A percentile compares a stretch with the other conserved stretches of the same genome.
These are phyloP conservation scores for Heteronetta atricapilla DNA, from an alignment of 2,113 vertebrate genomes.

Conservation along the genomic window DNA sequence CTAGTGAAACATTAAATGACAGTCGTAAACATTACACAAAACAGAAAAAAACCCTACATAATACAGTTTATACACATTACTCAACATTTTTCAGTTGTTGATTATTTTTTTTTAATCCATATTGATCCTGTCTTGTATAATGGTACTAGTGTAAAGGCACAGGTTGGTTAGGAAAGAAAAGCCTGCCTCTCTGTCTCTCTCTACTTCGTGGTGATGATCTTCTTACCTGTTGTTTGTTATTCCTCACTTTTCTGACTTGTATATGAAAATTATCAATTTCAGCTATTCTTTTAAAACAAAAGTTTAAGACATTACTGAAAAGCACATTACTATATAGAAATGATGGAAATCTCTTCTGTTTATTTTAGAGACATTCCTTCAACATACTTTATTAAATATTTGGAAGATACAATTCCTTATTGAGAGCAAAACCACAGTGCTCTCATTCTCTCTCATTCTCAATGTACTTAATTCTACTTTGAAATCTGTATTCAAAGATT, in stretches of 20 bases:
- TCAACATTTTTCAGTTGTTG: constrained; percentile 78
- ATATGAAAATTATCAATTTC: not conserved
- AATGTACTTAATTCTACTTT: not conserved
- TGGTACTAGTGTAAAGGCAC: constrained; percentile 90
- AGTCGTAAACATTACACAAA: constrained; percentile 73
- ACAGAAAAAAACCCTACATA: constrained; percentile 50
- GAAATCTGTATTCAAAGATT: not conserved
- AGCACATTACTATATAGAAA: not conserved
- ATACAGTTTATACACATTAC: constrained; percentile 78
- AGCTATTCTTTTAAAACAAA: not conserved
- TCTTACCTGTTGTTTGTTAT: constrained; percentile 19
- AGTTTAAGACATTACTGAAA: not conserved
- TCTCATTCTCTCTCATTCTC: not conserved
- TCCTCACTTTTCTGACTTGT: constrained; percentile 55
- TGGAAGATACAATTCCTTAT: not conserved
- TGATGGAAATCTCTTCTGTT: constrained; percentile 21
- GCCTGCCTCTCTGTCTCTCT: constrained; percentile 51
- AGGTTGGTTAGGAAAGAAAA: constrained; percentile 87
- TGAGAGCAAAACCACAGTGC: not conserved
- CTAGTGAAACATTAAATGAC: constrained; percentile 68
- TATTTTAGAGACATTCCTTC: not conserved
- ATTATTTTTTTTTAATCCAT: constrained; percentile 64
- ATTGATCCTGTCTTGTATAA: constrained; percentile 79
- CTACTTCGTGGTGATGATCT: not conserved
- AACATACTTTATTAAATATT: not conserved